Conservation (phyloP, 2,797 vertebrate species). For the Galaxias olidus region DNA sequence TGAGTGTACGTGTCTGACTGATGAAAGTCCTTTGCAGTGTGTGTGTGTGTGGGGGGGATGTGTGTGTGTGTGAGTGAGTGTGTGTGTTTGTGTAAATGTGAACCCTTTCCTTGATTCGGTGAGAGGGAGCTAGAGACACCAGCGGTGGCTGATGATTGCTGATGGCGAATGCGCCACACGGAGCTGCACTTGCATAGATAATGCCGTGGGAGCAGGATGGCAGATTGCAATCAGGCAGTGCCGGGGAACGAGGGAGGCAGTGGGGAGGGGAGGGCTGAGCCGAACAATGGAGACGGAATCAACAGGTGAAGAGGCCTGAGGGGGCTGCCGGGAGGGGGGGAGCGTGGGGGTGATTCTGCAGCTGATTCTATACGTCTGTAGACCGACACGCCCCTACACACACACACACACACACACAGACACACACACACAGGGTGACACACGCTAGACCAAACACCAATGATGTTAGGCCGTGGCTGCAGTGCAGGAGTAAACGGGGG, state of each 20-base stretch:
- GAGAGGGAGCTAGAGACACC: constrained; percentile 31
- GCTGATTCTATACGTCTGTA: neutral
- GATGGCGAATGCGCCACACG: constrained; percentile 45
- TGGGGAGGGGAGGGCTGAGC: constrained; percentile 35
- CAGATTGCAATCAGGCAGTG: constrained; percentile 65
- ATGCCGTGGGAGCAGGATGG: constrained; percentile 41
- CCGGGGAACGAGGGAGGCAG: constrained; percentile 3
- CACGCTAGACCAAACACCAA: no score
- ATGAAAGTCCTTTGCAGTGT: neutral
- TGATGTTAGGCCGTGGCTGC: no score
- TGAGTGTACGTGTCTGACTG: neutral
- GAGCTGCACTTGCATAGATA: constrained; percentile 54
- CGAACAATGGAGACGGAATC: constrained; percentile 51
- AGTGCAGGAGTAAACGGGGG: no score
- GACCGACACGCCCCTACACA: no score
- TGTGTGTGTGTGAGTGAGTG: constrained; percentile 9
- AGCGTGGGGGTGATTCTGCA: constrained; percentile 6
- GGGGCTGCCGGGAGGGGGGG: constrained; percentile 31
- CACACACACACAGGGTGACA: no score
- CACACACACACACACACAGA: constrained; percentile 33
- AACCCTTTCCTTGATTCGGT: neutral
- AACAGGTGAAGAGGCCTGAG: constrained; percentile 55
- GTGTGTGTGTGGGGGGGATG: neutral
- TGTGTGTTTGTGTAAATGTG: constrained; percentile 13
- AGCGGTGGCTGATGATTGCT: constrained; percentile 69